These are phyloP conservation scores for Dermatemys mawii DNA, from an alignment of 2,113 vertebrate species.

Conservation along the genomic window DNA sequence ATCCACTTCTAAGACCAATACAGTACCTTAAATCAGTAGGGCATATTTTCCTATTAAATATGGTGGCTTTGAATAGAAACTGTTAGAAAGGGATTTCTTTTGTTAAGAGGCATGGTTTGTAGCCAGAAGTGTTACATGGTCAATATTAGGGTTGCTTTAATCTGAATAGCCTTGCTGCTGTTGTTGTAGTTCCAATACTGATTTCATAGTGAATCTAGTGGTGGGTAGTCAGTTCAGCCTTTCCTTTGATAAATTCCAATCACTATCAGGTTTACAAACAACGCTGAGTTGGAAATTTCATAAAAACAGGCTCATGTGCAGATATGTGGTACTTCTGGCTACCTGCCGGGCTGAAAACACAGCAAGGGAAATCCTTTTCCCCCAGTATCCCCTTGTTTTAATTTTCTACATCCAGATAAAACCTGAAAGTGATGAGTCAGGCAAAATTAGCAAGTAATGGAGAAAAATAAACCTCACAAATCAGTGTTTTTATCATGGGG, in stretches of 20 bases:
- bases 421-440: not conserved
- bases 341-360: not conserved
- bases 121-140: not conserved
- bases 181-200: not conserved
- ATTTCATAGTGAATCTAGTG: accelerated
- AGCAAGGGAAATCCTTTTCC: not conserved
- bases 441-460: not conserved
- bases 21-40: not conserved
- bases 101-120: not conserved
- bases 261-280: not conserved
- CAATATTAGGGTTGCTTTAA: not conserved
- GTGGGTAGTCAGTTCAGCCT: accelerated
- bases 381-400: not conserved
- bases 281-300: not conserved
- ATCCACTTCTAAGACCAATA: accelerated
- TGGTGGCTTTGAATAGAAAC: not conserved
- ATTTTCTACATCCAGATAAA: not conserved
- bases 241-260: too few relatives aligned
- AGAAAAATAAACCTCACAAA: not conserved
- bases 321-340: not conserved
- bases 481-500: not conserved
- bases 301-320: not conserved
- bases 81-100: not conserved
- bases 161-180: not conserved
- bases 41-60: not conserved